phyloP scores from a whole-genome alignment of 92 coral and sea anemone species.

The Meandrina meandrites region DNA sequence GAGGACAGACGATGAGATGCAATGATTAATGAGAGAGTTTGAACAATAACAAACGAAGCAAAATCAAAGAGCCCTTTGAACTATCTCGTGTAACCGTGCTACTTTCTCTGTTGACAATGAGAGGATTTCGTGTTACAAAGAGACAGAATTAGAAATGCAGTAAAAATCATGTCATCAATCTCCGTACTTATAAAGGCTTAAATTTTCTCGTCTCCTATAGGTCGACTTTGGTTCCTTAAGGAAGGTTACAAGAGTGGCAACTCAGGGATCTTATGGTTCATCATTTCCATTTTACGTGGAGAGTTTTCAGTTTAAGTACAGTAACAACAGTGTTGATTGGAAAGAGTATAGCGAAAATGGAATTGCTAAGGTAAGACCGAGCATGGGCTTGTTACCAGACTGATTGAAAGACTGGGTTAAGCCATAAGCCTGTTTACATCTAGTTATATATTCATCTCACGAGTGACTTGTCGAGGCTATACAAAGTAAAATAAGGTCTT shows the following conservation, averaged over 20 bases:
- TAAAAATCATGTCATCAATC: too few species aligned
- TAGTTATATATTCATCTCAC: too few species aligned
- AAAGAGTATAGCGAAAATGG: constrained; percentile 61
- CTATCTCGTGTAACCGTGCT: too few species aligned
- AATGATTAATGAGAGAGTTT: neutral
- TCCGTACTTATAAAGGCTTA: too few species aligned
- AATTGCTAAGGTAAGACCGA: constrained; percentile 44
- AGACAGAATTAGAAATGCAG: neutral
- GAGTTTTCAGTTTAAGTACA: constrained; percentile 65
- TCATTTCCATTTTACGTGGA: constrained; percentile 53
- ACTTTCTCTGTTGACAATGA: neutral
- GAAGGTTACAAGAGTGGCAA: constrained; percentile 69
- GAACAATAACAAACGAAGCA: too few species aligned
- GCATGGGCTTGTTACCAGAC: neutral
- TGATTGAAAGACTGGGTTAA: neutral
- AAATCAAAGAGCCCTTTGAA: too few species aligned
- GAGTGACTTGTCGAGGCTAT: too few species aligned
- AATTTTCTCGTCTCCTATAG: constrained; percentile 13
- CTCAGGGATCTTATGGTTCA: constrained; percentile 63
- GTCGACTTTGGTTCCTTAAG: constrained; percentile 78
- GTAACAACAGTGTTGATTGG: constrained; percentile 78
- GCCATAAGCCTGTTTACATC: too few species aligned
- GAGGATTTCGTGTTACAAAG: neutral
- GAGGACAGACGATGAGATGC: too few species aligned
- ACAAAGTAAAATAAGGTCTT: too few species aligned